These are phyloP conservation scores for Drosophila virilis DNA, from an alignment of 1,140 invertebrate species.

Conservation along the genomic window DNA sequence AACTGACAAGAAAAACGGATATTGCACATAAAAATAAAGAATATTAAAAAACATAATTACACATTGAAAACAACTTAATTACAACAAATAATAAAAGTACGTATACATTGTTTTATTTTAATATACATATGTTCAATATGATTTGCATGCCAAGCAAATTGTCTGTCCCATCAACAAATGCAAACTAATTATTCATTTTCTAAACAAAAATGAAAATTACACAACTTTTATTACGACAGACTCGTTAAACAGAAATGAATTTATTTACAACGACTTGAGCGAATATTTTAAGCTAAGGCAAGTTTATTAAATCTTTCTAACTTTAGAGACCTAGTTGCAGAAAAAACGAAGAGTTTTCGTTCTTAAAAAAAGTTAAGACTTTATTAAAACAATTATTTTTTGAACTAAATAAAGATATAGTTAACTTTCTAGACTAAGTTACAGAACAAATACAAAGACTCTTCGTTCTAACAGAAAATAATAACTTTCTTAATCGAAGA, in stretches of 20 bases:
- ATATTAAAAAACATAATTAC: neutral
- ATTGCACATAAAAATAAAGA: slow-evolving; percentile 10
- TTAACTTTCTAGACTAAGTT: too few relatives aligned
- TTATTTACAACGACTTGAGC: too few relatives aligned
- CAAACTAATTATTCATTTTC: slow-evolving; percentile 1
- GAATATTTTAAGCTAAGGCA: too few relatives aligned
- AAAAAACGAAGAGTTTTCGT: too few relatives aligned
- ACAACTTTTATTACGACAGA: slow-evolving; percentile 7
- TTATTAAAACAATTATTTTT: too few relatives aligned
- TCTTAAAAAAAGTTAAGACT: too few relatives aligned
- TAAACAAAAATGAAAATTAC: slow-evolving; percentile 3
- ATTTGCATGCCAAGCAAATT: neutral
- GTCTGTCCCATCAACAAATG: neutral
- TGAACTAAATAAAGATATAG: too few relatives aligned
- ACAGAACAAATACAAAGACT: too few relatives aligned
- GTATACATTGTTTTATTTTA: slow-evolving; percentile 52
- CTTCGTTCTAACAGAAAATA: too few relatives aligned
- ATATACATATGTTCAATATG: neutral
- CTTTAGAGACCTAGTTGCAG: too few relatives aligned
- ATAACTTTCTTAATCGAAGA: too few relatives aligned
- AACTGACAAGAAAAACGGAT: slow-evolving; percentile 19
- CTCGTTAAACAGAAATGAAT: neutral
- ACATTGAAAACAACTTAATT: neutral
- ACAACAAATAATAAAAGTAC: slow-evolving; percentile 25
- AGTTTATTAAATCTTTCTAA: too few relatives aligned